phyloP scores from a whole-genome alignment of 1,140 invertebrate genomes.

The Brachionus angularis region DNA sequence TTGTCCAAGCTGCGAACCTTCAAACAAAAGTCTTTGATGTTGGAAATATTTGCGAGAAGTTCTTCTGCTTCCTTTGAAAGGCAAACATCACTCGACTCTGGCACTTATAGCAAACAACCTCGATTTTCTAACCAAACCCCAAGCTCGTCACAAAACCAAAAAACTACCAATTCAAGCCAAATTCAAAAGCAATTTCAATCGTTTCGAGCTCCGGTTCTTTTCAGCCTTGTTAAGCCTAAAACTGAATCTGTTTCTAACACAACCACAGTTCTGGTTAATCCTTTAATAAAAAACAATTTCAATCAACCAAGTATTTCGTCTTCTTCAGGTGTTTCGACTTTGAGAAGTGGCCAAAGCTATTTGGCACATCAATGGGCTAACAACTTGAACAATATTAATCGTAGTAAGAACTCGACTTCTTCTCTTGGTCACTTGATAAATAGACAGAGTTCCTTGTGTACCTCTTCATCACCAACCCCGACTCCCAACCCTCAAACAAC shows the following conservation, averaged over 20 bases:
- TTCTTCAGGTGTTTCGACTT: constrained; percentile 8
- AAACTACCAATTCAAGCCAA: too few relatives aligned
- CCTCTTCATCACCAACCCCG: background rate
- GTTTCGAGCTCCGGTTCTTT: background rate
- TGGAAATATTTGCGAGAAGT: background rate
- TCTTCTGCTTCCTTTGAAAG: constrained; percentile 6
- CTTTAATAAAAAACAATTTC: background rate
- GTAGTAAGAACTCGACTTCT: background rate
- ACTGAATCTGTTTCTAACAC: too few relatives aligned
- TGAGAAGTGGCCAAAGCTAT: background rate
- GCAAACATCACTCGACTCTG: constrained; percentile 1
- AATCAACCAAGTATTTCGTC: constrained; percentile 35
- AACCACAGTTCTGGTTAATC: background rate
- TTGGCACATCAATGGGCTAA: background rate
- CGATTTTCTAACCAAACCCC: too few relatives aligned
- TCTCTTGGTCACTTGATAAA: background rate
- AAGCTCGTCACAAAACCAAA: too few relatives aligned
- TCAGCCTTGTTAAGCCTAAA: background rate
- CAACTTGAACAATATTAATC: background rate
- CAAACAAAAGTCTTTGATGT: constrained; percentile 25
- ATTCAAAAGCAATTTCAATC: background rate
- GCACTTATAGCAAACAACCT: too few relatives aligned
- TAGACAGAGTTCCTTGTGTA: constrained; percentile 6
- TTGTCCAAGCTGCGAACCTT: background rate
- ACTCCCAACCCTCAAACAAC: too few relatives aligned